phyloP scores from a whole-genome alignment of 1,140 invertebrate species.

The Euwallacea similis region DNA sequence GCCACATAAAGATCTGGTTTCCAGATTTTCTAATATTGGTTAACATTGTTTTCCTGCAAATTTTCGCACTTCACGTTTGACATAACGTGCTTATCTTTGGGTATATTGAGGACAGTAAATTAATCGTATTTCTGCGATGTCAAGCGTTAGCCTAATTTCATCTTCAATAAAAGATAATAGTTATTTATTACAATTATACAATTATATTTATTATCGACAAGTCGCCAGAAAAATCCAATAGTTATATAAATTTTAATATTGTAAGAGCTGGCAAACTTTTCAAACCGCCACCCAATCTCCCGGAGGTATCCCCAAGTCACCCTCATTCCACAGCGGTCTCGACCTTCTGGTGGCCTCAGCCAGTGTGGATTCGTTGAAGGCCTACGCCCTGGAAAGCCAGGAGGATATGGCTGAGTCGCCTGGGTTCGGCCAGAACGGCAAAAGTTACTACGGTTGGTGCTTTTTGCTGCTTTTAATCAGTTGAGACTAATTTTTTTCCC shows the following conservation, averaged over 20 bases:
- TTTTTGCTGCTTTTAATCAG: not conserved
- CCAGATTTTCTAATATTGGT: too few relatives aligned
- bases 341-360: slow-evolving; percentile 68
- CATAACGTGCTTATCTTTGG: too few relatives aligned
- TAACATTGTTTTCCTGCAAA: too few relatives aligned
- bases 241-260: not conserved
- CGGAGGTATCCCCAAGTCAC: slow-evolving; percentile 77
- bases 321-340: slow-evolving; percentile 79
- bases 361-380: slow-evolving; percentile 56
- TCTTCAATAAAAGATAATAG: too few relatives aligned
- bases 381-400: slow-evolving; percentile 42
- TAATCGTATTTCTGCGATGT: too few relatives aligned
- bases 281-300: slow-evolving; percentile 41
- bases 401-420: slow-evolving; percentile 24
- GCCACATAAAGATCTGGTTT: too few relatives aligned
- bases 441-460: slow-evolving; percentile 26
- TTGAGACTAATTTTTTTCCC: too few relatives aligned
- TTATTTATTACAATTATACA: too few relatives aligned
- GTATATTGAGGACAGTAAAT: too few relatives aligned
- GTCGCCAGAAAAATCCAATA: not conserved
- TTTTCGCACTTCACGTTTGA: too few relatives aligned
- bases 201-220: not conserved
- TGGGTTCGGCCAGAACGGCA: slow-evolving; percentile 23
- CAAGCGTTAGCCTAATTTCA: too few relatives aligned
- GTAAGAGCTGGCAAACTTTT: slow-evolving; percentile 33